Percentiles rank a stretch among this genome's conserved stretches.
Conservation (phyloP, 2,888 invertebrate genomes). For the Eupithecia insigniata region DNA sequence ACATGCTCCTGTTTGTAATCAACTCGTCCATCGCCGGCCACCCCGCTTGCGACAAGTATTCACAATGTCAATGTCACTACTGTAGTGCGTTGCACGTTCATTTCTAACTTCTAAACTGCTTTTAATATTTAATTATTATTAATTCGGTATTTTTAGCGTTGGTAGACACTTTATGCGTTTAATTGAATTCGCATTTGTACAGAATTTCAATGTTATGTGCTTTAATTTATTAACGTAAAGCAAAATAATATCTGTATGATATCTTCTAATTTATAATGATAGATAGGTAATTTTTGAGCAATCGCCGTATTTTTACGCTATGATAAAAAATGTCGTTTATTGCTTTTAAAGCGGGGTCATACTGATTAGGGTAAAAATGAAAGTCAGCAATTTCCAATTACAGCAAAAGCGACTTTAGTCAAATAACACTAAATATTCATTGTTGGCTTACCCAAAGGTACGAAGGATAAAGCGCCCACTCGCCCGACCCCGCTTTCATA, state of each 20-base stretch:
- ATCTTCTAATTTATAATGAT: neutral
- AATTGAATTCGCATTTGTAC: neutral
- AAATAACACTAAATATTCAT: constrained; percentile 60
- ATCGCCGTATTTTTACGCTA: neutral
- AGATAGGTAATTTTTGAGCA: neutral
- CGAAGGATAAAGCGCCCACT: constrained; percentile 57
- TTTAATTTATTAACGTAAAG: neutral
- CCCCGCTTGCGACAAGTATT: constrained; percentile 49
- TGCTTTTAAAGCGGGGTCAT: constrained; percentile 2
- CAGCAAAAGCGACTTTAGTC: constrained; percentile 39
- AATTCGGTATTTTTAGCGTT: neutral
- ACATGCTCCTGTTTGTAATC: constrained; percentile 26
- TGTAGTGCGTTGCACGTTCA: constrained; percentile 47
- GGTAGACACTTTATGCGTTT: neutral
- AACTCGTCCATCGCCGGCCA: constrained; percentile 34
- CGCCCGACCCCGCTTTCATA: constrained; percentile 54
- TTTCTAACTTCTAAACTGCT: constrained; percentile 20
- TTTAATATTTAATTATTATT: neutral
- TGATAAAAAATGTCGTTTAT: neutral
- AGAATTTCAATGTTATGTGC: neutral
- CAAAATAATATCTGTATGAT: neutral
- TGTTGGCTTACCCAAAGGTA: constrained; percentile 52
- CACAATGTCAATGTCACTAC: constrained; percentile 70
- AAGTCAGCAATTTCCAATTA: constrained; percentile 44
- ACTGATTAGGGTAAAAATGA: constrained; percentile 11